Base-by-base conservation (phyloP, 1,140 invertebrate genomes). In the Zelostemma sp. region DNA sequence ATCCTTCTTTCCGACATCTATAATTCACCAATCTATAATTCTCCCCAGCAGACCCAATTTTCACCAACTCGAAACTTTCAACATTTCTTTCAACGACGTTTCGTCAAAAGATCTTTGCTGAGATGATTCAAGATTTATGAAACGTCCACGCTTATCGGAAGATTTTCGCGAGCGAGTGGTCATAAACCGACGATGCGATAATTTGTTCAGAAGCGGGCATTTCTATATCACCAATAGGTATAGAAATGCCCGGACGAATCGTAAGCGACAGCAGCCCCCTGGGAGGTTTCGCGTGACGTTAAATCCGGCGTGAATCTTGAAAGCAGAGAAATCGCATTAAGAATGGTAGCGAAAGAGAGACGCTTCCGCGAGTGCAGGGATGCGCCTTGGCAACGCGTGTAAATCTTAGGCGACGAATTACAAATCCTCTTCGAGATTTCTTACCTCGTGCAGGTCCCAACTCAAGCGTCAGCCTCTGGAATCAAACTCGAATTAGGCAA, bases 381-480 rank as follows among this genome's bases (percentile, higher is more conserved):
- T 64, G 58, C 31, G 53, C 47, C 40, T 33, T 55, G 45, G 51
- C 50, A 68, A 60, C 47, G 51, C 62, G 64, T 75, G 68, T 75
- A 77, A 75, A 75, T 77, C 75, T 77, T 64, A 38, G 15, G 43
- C 59, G 73, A 73, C 73, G 75, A 77, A 68, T 73, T 74, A 56
- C 54, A 76, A 76, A 76, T 76, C 75, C 75, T 74, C 66, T 72
- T 67, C 51, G 33, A 69, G 69, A 76, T 76, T 76, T 65, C 70
- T 73, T 60, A 68, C 64, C 50, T 35, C 35, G 51, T 38, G 35
- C 6, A 38, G 33, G 19, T 60, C 45, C 64, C 50, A 43, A 25
- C n/a, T n/a, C 35, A 31, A 46, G 47, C n/a, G n/a, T n/a, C n/a
- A n/a, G n/a, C 21, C 21, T 50, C 50, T 51, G 40, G 60, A 69